Evolutionary conservation across 2,113 vertebrate genomes (phyloP).

Genomic region (Lophotis ruficrista): DNA sequence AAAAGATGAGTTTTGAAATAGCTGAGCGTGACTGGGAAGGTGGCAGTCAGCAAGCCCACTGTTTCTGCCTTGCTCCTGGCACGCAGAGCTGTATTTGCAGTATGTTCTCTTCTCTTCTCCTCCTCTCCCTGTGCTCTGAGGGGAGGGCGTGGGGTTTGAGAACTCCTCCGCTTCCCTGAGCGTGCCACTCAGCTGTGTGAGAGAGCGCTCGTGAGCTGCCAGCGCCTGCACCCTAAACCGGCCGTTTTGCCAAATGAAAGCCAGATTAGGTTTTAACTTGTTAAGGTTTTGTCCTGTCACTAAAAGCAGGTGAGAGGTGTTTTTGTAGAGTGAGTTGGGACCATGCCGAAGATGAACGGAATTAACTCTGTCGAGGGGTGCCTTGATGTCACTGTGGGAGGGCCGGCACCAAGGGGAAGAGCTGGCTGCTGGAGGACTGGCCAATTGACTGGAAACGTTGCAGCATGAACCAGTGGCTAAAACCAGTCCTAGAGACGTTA

Average conservation of each 20-base stretch:
- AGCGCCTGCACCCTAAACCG: not conserved
- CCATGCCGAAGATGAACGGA: accelerated
- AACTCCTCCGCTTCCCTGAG: not conserved
- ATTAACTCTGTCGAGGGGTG: not conserved
- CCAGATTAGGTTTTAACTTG: not conserved
- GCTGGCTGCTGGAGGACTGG: not conserved
- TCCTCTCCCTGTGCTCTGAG: not conserved
- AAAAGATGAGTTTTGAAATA: not conserved
- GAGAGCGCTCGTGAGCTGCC: not conserved
- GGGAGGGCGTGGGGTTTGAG: not conserved
- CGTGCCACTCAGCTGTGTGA: accelerated
- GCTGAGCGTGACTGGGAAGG: not conserved
- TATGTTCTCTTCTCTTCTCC: accelerated
- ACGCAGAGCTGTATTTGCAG: not conserved
- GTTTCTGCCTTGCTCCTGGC: not conserved
- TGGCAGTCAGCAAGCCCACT: not conserved
- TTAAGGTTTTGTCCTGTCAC: not conserved
- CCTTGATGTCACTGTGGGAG: not conserved
- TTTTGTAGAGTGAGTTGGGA: not conserved
- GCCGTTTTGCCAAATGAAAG: not conserved
- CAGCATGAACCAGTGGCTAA: not conserved
- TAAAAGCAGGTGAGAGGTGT: not conserved
- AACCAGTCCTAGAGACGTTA: not conserved
- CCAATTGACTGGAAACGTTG: not conserved
- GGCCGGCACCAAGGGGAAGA: not conserved